Percentiles rank a stretch among this genome's conserved stretches.
Conservation (phyloP, 2,888 invertebrate species). For the Nysson spinosus region DNA sequence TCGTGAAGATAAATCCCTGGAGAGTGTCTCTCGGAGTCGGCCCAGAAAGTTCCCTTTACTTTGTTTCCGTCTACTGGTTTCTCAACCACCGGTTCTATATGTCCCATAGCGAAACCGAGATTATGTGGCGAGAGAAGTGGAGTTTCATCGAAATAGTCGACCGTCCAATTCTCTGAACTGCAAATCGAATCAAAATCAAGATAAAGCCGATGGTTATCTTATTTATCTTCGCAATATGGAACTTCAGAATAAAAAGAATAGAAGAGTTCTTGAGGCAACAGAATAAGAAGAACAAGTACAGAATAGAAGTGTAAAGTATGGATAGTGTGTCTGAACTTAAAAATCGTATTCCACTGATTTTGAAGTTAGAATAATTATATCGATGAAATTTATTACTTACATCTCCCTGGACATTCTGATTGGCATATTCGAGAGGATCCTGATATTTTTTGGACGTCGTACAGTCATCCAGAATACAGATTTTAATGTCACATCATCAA, state of each 20-base stretch:
- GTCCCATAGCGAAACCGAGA: constrained; percentile 77
- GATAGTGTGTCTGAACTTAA: too few relatives aligned
- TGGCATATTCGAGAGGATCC: constrained; percentile 86
- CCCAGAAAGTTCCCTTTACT: constrained; percentile 46
- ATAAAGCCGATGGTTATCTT: too few relatives aligned
- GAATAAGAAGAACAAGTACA: too few relatives aligned
- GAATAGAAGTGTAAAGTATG: too few relatives aligned
- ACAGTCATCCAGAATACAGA: constrained; percentile 87
- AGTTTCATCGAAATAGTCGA: constrained; percentile 65
- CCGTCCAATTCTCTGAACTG: constrained; percentile 47
- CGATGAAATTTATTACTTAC: constrained; percentile 64
- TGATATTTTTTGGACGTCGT: constrained; percentile 82
- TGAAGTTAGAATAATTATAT: too few relatives aligned
- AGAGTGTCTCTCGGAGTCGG: constrained; percentile 27
- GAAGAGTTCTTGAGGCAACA: too few relatives aligned
- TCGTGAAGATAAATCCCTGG: constrained; percentile 59
- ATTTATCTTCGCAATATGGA: too few relatives aligned
- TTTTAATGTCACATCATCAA: constrained; percentile 88
- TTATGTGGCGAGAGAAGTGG: constrained; percentile 80
- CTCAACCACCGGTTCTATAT: constrained; percentile 23
- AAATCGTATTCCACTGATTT: too few relatives aligned
- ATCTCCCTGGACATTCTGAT: constrained; percentile 67
- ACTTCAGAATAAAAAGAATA: too few relatives aligned
- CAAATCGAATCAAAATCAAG: constrained; percentile 7
- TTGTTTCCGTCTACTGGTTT: constrained; percentile 38